A percentile compares a stretch with the other conserved stretches of the same genome.
phyloP scores from a whole-genome alignment of 1,140 invertebrate species.

The Zophobas morio region DNA sequence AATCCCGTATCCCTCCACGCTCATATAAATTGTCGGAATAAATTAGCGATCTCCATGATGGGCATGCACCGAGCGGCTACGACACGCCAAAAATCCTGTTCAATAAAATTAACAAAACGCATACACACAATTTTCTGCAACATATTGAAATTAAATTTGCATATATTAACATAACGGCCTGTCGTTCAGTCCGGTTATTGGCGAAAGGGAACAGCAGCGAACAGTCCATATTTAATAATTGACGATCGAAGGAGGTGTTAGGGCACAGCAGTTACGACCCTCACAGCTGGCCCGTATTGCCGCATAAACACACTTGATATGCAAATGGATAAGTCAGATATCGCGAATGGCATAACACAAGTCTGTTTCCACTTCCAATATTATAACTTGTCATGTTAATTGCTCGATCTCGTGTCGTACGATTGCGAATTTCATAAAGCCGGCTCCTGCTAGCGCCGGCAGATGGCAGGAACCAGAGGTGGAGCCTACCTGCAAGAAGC shows the following conservation, averaged over 20 bases:
- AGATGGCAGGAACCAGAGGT: background rate
- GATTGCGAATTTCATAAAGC: slow-evolving; percentile 21
- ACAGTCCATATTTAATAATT: slow-evolving; percentile 58
- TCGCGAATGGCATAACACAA: slow-evolving; percentile 42
- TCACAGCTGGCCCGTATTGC: slow-evolving; percentile 57
- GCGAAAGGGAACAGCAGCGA: slow-evolving; percentile 50
- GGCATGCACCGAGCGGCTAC: background rate
- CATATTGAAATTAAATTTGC: slow-evolving; percentile 57
- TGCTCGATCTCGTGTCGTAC: slow-evolving; percentile 7
- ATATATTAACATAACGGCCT: slow-evolving; percentile 55
- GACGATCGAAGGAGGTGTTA: slow-evolving; percentile 57
- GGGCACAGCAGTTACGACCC: slow-evolving; percentile 58
- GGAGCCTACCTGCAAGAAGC: too few relatives aligned
- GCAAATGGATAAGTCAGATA: slow-evolving; percentile 51
- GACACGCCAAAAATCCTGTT: slow-evolving; percentile 43
- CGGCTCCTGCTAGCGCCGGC: slow-evolving; percentile 1
- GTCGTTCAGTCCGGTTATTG: slow-evolving; percentile 51
- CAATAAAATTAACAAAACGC: slow-evolving; percentile 54
- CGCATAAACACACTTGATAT: slow-evolving; percentile 59
- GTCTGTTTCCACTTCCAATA: slow-evolving; percentile 38
- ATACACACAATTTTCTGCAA: slow-evolving; percentile 47
- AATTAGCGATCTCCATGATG: slow-evolving; percentile 2
- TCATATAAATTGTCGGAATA: background rate
- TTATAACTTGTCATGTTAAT: slow-evolving; percentile 43
- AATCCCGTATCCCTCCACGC: background rate